Conservation (phyloP, 1,140 invertebrate genomes). For the Drosophila parabipectinata region DNA sequence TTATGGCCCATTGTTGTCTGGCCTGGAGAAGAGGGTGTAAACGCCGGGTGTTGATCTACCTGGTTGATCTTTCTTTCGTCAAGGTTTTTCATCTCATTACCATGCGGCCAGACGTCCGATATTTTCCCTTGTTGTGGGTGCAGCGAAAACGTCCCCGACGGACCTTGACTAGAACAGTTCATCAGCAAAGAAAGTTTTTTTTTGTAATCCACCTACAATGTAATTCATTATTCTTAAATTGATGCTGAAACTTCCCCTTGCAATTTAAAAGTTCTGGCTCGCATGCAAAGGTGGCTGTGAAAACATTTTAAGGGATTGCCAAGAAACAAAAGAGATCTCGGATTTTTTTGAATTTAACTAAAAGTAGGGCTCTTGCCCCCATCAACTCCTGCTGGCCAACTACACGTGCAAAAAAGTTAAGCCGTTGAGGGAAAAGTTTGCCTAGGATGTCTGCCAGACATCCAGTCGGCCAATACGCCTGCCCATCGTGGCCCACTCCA, state of each 20-base stretch:
- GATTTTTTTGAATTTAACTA: constrained; percentile 29
- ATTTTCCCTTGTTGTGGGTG: constrained; percentile 22
- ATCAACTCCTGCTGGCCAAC: constrained; percentile 26
- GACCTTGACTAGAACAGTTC: constrained; percentile 35
- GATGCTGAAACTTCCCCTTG: constrained; percentile 1
- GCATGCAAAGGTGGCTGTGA: constrained; percentile 22
- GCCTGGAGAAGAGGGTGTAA: constrained; percentile 20
- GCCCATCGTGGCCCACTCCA: constrained; percentile 1
- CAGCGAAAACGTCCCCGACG: constrained; percentile 9
- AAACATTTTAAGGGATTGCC: constrained; percentile 71
- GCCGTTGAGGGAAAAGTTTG: constrained; percentile 71
- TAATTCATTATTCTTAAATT: constrained; percentile 13
- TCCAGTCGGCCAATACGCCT: constrained; percentile 17
- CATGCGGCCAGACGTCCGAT: constrained; percentile 22
- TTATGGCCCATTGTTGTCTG: constrained; percentile 69
- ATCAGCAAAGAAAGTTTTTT: background rate
- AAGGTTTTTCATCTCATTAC: constrained; percentile 69
- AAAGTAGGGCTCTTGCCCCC: constrained; percentile 11
- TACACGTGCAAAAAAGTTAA: constrained; percentile 78
- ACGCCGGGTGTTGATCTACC: constrained; percentile 45
- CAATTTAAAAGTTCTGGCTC: constrained; percentile 33
- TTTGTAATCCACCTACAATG: background rate
- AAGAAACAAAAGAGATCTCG: constrained; percentile 38
- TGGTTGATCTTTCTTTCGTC: constrained; percentile 40
- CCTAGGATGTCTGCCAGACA: constrained; percentile 44